Evolutionary conservation across 2,113 vertebrate species (phyloP), one percentile per base, ranked within the genome.

Genomic region (Hepsetus odoe): DNA sequence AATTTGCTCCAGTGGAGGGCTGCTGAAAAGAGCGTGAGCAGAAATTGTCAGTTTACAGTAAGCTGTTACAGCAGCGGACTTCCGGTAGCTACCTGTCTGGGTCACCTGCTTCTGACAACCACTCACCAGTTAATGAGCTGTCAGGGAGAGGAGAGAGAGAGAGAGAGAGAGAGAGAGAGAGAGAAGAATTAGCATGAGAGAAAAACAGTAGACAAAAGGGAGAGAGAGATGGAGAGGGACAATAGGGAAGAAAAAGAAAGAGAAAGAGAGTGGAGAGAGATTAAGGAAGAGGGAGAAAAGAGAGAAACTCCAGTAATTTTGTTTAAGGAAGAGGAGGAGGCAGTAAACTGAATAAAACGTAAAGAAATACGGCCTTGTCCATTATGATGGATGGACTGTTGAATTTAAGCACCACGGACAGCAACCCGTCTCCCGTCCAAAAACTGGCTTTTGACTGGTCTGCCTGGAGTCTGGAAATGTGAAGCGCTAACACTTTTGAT

Each of bases 111-210:
- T 35, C 59, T 51, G 42, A 59, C 67, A 71, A 78, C 42, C 69
- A 30, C 42, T 64, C 67, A 71, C 66, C 24, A 71, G 55, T 32
- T 78, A 78, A 78, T 78, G 67, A 78, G 76, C 76, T 78, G 76
- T 71, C 67, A 78, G 56, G 30, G 10, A 10, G 74, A 13, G 72
- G 5, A 38, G 56, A 66, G 30, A 20, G 46, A 68, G 32, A 20
- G 30, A 49, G 56, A 75, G 16, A 13, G 6, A 66, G 28, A 20
- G 44, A 58, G 33, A 24, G 9, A 24, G 5, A 28, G 64, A 11
- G 11, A 2, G 44, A 11, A 18, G 14, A 42, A 12, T 42, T 11
- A 42, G 8, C 14, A 2, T 16, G 44, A 49, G 44, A 49, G 44
- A 18, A 5, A 49, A 18, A 49, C 4, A 38, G 9, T 38, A 9